Percentiles rank a stretch among this genome's conserved stretches.
These are phyloP conservation scores for Desoria tigrina DNA, from an alignment of 2,888 invertebrate genomes.

Conservation along the genomic window DNA sequence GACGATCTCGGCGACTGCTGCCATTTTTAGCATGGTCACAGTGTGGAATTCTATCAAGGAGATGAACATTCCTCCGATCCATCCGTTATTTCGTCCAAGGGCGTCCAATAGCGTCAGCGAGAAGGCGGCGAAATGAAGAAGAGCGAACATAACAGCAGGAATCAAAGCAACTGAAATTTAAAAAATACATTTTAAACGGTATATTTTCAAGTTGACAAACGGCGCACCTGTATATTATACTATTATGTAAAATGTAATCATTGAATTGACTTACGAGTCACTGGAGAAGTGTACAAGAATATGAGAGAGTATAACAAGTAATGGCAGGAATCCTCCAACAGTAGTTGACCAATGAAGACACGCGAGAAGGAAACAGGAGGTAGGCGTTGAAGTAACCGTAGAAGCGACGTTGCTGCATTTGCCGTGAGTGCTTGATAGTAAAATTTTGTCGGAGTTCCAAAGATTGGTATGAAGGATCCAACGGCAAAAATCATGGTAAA, in stretches of 20 bases:
- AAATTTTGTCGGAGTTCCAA: conserved; percentile 79
- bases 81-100: conserved; percentile 87
- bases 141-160: conserved; percentile 87
- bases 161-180: conserved; percentile 74
- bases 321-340: conserved; percentile 92
- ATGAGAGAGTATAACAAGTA: conserved; percentile 93
- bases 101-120: conserved; percentile 85
- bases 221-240: too few species aligned
- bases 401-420: conserved; percentile 91
- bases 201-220: too few species aligned
- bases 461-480: conserved; percentile 81
- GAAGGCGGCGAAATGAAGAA: conserved; percentile 90
- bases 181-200: background rate
- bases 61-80: conserved; percentile 81
- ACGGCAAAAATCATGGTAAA: conserved; percentile 80
- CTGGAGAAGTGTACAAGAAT: conserved; percentile 86
- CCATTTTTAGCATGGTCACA: conserved; percentile 81
- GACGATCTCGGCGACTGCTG: conserved; percentile 88
- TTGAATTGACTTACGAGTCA: conserved; percentile 76
- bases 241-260: too few species aligned
- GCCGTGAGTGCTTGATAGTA: conserved; percentile 90
- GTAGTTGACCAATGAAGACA: conserved; percentile 76
- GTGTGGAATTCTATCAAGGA: conserved; percentile 89
- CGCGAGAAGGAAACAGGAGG: conserved; percentile 81
- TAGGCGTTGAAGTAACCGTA: conserved; percentile 90